Conservation (phyloP, 2,888 invertebrate genomes). For the Baronia brevicornis region DNA sequence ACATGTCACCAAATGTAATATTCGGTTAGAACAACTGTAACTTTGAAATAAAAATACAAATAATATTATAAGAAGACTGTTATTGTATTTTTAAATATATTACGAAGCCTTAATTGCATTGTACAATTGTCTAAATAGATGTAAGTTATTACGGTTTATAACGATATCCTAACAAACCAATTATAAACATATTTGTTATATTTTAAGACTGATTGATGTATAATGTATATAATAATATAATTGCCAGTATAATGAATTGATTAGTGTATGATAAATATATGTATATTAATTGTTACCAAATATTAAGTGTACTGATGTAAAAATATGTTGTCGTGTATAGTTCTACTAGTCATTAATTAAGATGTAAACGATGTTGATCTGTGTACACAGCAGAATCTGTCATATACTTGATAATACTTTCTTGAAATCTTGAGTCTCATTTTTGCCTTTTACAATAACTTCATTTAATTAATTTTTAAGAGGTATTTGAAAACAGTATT, state of each 20-base stretch:
- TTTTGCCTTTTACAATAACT: slow-evolving; percentile 15
- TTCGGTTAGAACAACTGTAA: slow-evolving; percentile 45
- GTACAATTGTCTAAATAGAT: slow-evolving; percentile 11
- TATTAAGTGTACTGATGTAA: slow-evolving; percentile 64
- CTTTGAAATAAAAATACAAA: too few relatives aligned
- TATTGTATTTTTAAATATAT: slow-evolving; percentile 10
- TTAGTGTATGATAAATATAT: slow-evolving; percentile 66
- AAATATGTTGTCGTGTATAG: slow-evolving; percentile 40
- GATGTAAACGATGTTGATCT: slow-evolving; percentile 45
- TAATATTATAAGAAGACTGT: slow-evolving; percentile 15
- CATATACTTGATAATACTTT: slow-evolving; percentile 18
- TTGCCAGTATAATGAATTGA: slow-evolving; percentile 58
- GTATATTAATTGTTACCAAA: slow-evolving; percentile 69
- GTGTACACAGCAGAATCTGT: slow-evolving; percentile 38
- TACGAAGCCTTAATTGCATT: slow-evolving; percentile 8
- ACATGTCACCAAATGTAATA: slow-evolving; percentile 38
- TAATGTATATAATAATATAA: slow-evolving; percentile 39
- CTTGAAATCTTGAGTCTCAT: slow-evolving; percentile 7
- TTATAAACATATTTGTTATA: slow-evolving; percentile 35
- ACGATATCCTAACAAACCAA: slow-evolving; percentile 14
- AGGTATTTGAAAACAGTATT: slow-evolving; percentile 22
- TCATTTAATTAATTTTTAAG: too few relatives aligned
- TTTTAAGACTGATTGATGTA: slow-evolving; percentile 65
- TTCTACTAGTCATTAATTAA: slow-evolving; percentile 71
- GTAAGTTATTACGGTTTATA: slow-evolving; percentile 10